Percentiles rank a stretch among this genome's conserved stretches.
These are phyloP conservation scores for Leptocoma aspasia DNA, from an alignment of 2,113 vertebrate genomes.

Conservation along the genomic window DNA sequence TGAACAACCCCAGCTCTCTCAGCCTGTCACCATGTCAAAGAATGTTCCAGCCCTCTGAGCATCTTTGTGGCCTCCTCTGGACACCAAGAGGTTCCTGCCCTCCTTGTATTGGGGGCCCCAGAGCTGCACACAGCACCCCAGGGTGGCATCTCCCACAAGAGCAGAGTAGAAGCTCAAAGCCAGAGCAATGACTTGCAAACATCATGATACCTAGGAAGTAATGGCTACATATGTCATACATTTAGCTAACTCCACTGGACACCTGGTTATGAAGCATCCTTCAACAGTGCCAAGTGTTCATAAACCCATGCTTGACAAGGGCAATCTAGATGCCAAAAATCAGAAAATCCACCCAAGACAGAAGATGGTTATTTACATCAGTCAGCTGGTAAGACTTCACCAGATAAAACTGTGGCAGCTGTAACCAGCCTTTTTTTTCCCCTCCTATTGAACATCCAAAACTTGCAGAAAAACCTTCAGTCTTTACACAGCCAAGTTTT, in stretches of 20 bases:
- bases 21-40: background rate
- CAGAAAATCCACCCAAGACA: background rate
- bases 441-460: background rate
- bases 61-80: background rate
- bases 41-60: background rate
- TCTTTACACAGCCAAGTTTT: background rate
- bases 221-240: background rate
- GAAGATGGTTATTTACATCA: background rate
- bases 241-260: background rate
- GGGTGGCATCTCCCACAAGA: no score
- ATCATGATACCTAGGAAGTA: fast-evolving
- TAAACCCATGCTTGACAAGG: background rate
- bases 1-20: background rate
- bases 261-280: background rate
- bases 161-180: background rate
- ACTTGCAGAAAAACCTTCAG: background rate
- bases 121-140: background rate
- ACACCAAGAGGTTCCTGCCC: background rate
- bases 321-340: background rate
- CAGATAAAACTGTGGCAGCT: background rate
- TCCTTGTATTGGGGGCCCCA: fast-evolving
- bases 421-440: background rate
- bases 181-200: background rate
- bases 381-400: background rate
- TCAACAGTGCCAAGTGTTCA: background rate